Percentiles rank a stretch among this genome's conserved stretches.
Conservation (phyloP, 1,140 invertebrate genomes). For the Leptonema lineaticorne region DNA sequence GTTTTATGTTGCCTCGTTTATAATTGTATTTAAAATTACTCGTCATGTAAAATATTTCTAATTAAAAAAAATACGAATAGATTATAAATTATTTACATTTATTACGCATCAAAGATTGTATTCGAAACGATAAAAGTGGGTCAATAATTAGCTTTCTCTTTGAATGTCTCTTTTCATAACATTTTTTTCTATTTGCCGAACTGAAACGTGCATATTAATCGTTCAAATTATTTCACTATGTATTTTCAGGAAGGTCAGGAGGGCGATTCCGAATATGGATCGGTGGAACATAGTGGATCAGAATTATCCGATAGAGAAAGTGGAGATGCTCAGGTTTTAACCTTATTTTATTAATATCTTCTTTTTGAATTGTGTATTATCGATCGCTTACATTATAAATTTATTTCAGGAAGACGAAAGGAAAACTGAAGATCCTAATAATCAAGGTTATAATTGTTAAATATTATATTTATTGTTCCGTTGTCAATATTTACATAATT, state of each 20-base stretch:
- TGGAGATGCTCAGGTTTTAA: slow-evolving; percentile 32
- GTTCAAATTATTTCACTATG: not conserved
- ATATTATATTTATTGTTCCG: not conserved
- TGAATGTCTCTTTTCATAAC: too few relatives aligned
- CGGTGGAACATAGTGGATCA: slow-evolving; percentile 38
- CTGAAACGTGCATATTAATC: too few relatives aligned
- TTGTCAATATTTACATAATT: too few relatives aligned
- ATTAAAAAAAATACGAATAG: too few relatives aligned
- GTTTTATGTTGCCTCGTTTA: too few relatives aligned
- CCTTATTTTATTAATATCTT: not conserved
- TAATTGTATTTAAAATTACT: too few relatives aligned
- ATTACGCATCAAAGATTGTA: too few relatives aligned
- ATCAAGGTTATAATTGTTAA: slow-evolving; percentile 5
- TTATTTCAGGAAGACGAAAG: slow-evolving; percentile 2
- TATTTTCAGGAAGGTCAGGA: slow-evolving; percentile 35
- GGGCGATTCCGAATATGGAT: slow-evolving; percentile 37
- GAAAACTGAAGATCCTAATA: slow-evolving; percentile 11
- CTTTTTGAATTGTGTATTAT: not conserved
- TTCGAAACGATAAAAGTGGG: too few relatives aligned
- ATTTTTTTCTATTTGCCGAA: too few relatives aligned
- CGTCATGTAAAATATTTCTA: too few relatives aligned
- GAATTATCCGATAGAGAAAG: slow-evolving; percentile 39
- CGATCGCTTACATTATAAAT: not conserved
- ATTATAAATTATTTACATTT: too few relatives aligned
- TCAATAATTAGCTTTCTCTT: slow-evolving; percentile 1